phyloP scores from a whole-genome alignment of 1,140 invertebrate genomes.

The Drosophila repletoides region DNA sequence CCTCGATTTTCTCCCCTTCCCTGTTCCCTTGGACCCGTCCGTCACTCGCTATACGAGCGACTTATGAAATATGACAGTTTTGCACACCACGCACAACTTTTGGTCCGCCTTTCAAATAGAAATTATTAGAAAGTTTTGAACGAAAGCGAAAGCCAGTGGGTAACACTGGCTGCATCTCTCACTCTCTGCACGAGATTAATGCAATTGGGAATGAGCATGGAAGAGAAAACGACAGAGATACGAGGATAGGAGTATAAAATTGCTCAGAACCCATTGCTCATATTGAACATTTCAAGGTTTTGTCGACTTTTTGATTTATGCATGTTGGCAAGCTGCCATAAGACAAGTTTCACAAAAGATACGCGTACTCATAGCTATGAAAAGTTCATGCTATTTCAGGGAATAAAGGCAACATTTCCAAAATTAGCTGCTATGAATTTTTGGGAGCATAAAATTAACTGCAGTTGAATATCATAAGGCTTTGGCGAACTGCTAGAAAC shows the following conservation, averaged over 20 bases:
- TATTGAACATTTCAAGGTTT: constrained; percentile 67
- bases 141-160: constrained; percentile 58
- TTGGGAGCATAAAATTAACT: constrained; percentile 3
- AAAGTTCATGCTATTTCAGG: no score
- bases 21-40: neutral
- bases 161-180: constrained; percentile 36
- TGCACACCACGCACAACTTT: constrained; percentile 76
- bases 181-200: constrained; percentile 56
- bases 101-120: constrained; percentile 71
- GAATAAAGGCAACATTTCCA: no score
- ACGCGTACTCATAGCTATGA: no score
- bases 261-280: constrained; percentile 34
- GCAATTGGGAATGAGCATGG: constrained; percentile 33
- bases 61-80: constrained; percentile 81
- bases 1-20: neutral
- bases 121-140: constrained; percentile 75
- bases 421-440: constrained; percentile 18
- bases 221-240: neutral
- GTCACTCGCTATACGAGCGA: constrained; percentile 24
- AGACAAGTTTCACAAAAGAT: constrained; percentile 14
- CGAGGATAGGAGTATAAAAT: constrained; percentile 9
- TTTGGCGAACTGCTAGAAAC: no score
- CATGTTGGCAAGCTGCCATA: constrained; percentile 26
- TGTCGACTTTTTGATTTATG: constrained; percentile 66
- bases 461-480: no score